Evolutionary conservation across 2,113 vertebrate genomes (phyloP), one percentile per base, ranked within the genome.

Genomic region (Neopipo cinnamomea): DNA sequence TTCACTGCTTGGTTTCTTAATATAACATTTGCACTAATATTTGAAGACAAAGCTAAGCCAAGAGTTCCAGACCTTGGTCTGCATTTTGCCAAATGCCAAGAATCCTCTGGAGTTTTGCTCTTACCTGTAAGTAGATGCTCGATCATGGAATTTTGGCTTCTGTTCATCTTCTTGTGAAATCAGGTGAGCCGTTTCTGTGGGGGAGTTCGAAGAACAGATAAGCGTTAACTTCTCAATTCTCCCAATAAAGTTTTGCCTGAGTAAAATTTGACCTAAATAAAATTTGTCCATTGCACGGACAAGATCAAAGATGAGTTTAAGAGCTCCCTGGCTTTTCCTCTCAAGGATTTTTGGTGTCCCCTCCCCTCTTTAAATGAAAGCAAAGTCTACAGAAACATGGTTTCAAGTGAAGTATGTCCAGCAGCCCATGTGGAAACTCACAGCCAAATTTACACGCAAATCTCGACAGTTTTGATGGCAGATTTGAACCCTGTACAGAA

Each of bases 331-430:
- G 9, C 19, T 78, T 77, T 33, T 4, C 16, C 14, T 55, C 37
- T 50, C 19, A 44, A 72, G 14, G 8, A 73, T 70, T 50, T 41
- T 11, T 28, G 1, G 6, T 53, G 56, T 17, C 12, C 31, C n/a
- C 24, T 50, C 7, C 30, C 11, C 2, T 3, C 8, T 91, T 70
- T 59, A 59, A 80, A 81, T 21, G 25, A 91, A 79, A 81, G 8
- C 7, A 87, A 71, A n/a, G 7, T n/a, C 65, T 75, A 81, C 63
- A 95, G 47, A 67, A 94, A 12, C 37, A 44, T 5, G 20, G 56
- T 88, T 88, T 94, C 85, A 91, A 79, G 25, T 35, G 31, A 93
- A 97, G 55, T 30, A n/a, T 35, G 53, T 70, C 93, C 94, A 97
- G 44, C 72, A 91, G 83, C 72, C 81, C 78, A 56, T 24, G 39